Base-by-base conservation (phyloP, 2,888 invertebrate species). In the Eilema caniola region DNA sequence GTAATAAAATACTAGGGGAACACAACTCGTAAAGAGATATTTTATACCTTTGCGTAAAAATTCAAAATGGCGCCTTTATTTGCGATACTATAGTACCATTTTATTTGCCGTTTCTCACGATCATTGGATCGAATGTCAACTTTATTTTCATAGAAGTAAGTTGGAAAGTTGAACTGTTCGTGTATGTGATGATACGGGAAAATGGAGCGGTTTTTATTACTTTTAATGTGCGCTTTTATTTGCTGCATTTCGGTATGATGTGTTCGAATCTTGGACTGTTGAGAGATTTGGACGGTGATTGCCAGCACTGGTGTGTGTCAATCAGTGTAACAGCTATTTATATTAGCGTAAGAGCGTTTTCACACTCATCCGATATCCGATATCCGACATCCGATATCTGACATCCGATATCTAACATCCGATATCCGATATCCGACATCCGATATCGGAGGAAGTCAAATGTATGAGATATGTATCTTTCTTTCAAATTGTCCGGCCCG, bases 191-290 rank as follows among this genome's bases (percentile, higher is more conserved):
- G 23, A 62, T 47, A 57, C 74, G 73, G 72, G 77, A 70, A 75
- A 76, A 74, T 73, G 61, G 72, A 63, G 75, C 59, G 64, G 75
- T 69, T 81, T 86, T 86, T 85, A 86, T 84, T 78, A 79, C 74
- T 68, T 83, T 82, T 86, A 86, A 87, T 87, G 87, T 75, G 75
- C 79, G 80, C 85, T 87, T 87, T 86, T 86, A 87, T 86, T 86
- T 83, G 75, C 75, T 77, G 77, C 83, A 78, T 80, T 83, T 79
- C 83, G 73, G 76, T 83, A 85, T 84, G 85, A 85, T 85, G 84
- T 79, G 59, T 62, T 69, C 62, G 47, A 69, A 72, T 68, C 69
- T 69, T 69, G 25, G 65, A 68, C 64, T 23, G 11, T 10, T 20
- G n/a, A 28, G n/a, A 14, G 41, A 57, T 62, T 41, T 62, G 66